Base-by-base conservation (phyloP, 2,888 invertebrate genomes). In the Hypercompe scribonia region DNA sequence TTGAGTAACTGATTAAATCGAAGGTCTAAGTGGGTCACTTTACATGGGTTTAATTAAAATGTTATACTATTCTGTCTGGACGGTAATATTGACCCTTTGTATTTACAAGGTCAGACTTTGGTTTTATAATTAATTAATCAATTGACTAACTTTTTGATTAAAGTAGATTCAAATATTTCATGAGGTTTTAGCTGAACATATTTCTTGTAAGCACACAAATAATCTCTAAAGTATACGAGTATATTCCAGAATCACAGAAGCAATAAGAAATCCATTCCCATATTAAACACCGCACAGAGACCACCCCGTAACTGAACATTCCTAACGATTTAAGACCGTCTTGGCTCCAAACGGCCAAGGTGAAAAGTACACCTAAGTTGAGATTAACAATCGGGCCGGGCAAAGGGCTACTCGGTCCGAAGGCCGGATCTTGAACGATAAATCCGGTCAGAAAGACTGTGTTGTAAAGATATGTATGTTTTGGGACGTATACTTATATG, bases 311-410 rank as follows among this genome's bases (percentile, higher is more conserved):
- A 84, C 82, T 80, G 77, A 77, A 84, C 87, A 87, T 87, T 86
- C 85, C 71, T 77, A 75, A 79, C 87, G 89, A 92, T 93, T 91
- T 92, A 92, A 87, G 88, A 82, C 84, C 86, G 86, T 84, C 87
- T 87, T 84, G 86, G 83, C 80, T 81, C 85, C 83, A 85, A 88
- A 88, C 88, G 86, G 87, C 87, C 84, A 89, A 93, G 92, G 92
- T 93, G 93, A 92, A 92, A 94, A 93, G 90, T 92, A 91, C 92
- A 91, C 91, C 92, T 91, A 92, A 94, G 92, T 93, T 92, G 91
- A 92, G 92, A 93, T 93, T 93, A 93, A 92, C 93, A 92, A 92
- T 92, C 90, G 92, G 85, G 80, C 86, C 80, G 90, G 86, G 88
- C 87, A 88, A 91, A 90, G 90, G 88, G 86, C 84, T 77, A 82